Evolutionary conservation across 53 echinoderm and acorn worm genomes (phyloP), one percentile per base, ranked within the genome.

Genomic region (Holothuria scabra): DNA sequence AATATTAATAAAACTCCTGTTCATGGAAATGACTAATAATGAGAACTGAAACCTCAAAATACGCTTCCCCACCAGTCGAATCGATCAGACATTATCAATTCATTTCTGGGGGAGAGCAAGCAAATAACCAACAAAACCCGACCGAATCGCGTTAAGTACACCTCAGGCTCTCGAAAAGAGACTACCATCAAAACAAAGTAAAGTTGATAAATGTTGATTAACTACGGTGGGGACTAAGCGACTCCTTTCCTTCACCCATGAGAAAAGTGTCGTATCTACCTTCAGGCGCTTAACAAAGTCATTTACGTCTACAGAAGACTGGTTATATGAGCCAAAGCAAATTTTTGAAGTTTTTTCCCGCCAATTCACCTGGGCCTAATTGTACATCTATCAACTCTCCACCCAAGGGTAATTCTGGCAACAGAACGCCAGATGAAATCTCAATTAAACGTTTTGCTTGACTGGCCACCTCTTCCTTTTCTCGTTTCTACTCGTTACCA

Each of bases 301-400:
- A 38, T 81, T 64, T 64, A 81, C 62, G 82, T 81, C 62, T 64
- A 41, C 82, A 37, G 82, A 22, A 81, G 65, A 81, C 24, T 32
- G 24, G 62, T 81, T 32, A 81, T 19, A 31, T 61, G 25, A 81
- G 82, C 41, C 49, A 62, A 63, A 61, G 41, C 19, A 31, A 79
- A 28, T 23, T n/a, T 56, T 44, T 78, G 20, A 29, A 21, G 32
- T 21, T 57, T 78, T 46, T 70, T 46, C 58, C 78, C 59, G 78
- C 78, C 58, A 78, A 78, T 49, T 78, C 78, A 78, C 78, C 78
- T 78, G 78, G 78, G 78, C 56, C 78, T 78, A 56, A 78, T 78
- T 56, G 28, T 32, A 78, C 28, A 78, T 78, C 78, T 78, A 78
- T 78, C 78, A 78, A 78, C 56, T 78, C 56, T 56, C 78, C 78